A percentile compares a stretch with the other conserved stretches of the same genome.
These are phyloP conservation scores for Caradrina kadenii DNA, from an alignment of 2,888 invertebrate species.

Conservation along the genomic window DNA sequence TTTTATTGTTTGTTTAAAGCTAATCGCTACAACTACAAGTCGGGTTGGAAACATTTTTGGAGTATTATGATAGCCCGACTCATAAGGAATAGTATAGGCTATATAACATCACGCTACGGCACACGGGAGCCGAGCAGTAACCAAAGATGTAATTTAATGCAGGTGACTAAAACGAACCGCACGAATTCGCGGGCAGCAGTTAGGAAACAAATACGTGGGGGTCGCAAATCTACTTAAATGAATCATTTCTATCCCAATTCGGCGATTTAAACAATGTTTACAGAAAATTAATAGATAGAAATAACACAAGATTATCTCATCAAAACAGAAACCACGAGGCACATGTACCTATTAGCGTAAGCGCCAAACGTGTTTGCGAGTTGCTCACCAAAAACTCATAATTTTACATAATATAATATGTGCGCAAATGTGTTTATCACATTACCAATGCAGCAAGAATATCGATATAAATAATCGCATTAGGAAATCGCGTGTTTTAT, in stretches of 20 bases:
- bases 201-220: not conserved
- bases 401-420: constrained; percentile 39
- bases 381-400: constrained; percentile 41
- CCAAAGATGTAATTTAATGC: too few species aligned
- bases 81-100: too few species aligned
- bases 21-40: too few species aligned
- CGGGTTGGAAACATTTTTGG: too few species aligned
- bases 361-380: constrained; percentile 42
- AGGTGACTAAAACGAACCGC: too few species aligned
- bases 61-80: too few species aligned
- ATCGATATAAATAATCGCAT: constrained; percentile 47
- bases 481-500: constrained; percentile 45
- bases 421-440: constrained; percentile 38
- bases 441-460: constrained; percentile 32
- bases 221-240: not conserved
- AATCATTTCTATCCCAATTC: constrained; percentile 8
- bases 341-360: constrained; percentile 15
- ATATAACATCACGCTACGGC: too few species aligned
- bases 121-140: too few species aligned
- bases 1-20: too few species aligned
- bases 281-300: constrained; percentile 15
- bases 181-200: too few species aligned
- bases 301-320: constrained; percentile 26
- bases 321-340: constrained; percentile 29
- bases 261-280: constrained; percentile 24